Base-by-base conservation (phyloP, 2,113 vertebrate species). In the Hyperopisus bebe region DNA sequence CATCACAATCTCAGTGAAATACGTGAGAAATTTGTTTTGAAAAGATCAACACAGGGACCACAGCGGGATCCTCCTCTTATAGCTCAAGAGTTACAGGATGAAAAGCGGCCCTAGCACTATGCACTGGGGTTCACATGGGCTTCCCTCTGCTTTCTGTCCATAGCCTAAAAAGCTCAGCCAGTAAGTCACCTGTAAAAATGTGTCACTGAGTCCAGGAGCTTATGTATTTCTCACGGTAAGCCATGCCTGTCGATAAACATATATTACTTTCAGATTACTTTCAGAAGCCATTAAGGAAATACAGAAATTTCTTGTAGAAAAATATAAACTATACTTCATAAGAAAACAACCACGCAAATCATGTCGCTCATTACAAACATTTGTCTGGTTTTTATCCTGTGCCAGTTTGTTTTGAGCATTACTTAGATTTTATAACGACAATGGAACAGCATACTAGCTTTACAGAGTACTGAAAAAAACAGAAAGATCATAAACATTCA, bases 1-100 rank as follows among this genome's bases (percentile, higher is more conserved):
- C 8, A 90, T 82, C 89, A 93, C 90, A 91, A 94, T 93, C 92
- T 94, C 91, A 93, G 92, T 92, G 91, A 31, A 31, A 31, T 31
- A 70, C 27, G 13, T 31, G 62, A 70, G 27, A 70, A 70, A 27
- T 11, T 31, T 31, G 10, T 70, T 70, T 27, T 31, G n/a, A 70
- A 70, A 70, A 1, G n/a, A 70, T 70, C 62, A 70, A 70, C 27
- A 31, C 0, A 31, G 27, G 27, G 62, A 70, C 62, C n/a, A 70
- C n/a, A 27, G 62, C 9, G 1, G n/a, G 62, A 70, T 31, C 10
- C 62, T 70, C n/a, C 27, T 31, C 62, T 70, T 70, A 31, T 4
- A 70, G 62, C n/a, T 31, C 62, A 70, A 70, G 27, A 31, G 27
- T 31, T 31, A 66, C 24, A 70, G n/a, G 62, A 1, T 70, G 62